A percentile compares a stretch with the other conserved stretches of the same genome.
Evolutionary conservation across 1,140 invertebrate species (phyloP).

Genomic region (Platorchestia sp.): DNA sequence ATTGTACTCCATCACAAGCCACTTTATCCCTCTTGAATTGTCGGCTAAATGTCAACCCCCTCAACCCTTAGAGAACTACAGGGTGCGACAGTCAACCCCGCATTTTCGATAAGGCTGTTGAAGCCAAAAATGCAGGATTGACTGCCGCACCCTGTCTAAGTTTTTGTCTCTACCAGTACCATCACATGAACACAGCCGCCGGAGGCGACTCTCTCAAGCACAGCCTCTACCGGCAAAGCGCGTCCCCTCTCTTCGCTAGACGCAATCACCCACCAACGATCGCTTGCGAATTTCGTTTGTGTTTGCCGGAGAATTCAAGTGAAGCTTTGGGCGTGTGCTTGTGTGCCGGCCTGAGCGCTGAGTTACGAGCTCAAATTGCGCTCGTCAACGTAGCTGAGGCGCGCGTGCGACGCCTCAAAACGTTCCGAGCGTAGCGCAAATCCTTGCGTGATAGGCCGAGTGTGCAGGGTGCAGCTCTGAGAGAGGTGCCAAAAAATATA

Average conservation of each 20-base stretch:
- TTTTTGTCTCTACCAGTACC: no score
- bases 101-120: no score
- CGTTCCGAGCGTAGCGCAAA: background rate
- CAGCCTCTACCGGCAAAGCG: no score
- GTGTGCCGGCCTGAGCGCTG: background rate
- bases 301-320: background rate
- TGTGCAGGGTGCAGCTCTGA: background rate
- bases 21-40: no score
- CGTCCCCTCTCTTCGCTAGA: background rate
- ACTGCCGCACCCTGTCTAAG: no score
- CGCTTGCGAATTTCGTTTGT: conserved; percentile 19
- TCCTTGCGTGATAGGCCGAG: background rate
- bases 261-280: conserved; percentile 1
- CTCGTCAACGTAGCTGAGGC: background rate
- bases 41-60: no score
- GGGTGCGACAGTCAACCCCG: no score
- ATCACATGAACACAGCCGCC: no score
- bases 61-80: no score
- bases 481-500: background rate
- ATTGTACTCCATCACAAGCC: no score
- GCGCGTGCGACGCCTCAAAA: background rate
- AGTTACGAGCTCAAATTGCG: background rate
- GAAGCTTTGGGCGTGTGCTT: background rate
- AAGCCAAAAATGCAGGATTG: no score
- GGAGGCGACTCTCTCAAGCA: no score